These are phyloP conservation scores for Tapirus terrestris DNA, from an alignment of 2,113 vertebrate genomes.

Conservation along the genomic window DNA sequence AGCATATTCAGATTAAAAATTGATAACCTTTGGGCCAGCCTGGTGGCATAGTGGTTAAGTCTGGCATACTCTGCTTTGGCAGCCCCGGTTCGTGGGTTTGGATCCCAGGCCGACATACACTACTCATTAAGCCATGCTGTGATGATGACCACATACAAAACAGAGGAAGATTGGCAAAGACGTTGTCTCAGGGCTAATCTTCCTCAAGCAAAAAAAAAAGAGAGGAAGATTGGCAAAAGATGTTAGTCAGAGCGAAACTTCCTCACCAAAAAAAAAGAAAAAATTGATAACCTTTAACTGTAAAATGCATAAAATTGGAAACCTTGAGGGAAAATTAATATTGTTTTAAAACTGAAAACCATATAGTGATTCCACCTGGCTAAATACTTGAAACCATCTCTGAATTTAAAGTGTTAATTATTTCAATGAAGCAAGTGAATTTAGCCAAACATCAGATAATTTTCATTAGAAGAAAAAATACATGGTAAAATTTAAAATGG, in stretches of 20 bases:
- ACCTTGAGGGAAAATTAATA: not conserved
- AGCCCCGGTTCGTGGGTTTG: no score
- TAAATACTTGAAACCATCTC: not conserved
- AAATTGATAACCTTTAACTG: not conserved
- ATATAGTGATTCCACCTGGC: not conserved
- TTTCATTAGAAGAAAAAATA: not conserved
- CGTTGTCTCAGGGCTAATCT: no score
- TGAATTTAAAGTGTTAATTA: not conserved
- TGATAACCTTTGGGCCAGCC: not conserved
- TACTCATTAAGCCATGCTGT: no score
- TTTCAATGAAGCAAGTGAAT: not conserved
- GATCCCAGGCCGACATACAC: no score
- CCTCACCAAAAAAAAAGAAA: not conserved
- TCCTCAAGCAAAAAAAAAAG: no score
- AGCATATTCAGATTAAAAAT: not conserved
- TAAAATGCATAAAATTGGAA: constrained; percentile 18
- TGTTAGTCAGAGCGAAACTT: no score
- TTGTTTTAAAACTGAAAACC: not conserved
- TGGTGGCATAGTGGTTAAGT: no score
- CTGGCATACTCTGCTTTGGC: no score
- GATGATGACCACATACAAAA: no score
- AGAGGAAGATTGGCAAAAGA: no score
- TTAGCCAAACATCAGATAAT: not conserved
- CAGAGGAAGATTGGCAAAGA: no score
- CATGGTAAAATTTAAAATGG: not conserved